Base-by-base conservation (phyloP, 2,113 vertebrate species). In the Ptilorrhoa leucosticta region DNA sequence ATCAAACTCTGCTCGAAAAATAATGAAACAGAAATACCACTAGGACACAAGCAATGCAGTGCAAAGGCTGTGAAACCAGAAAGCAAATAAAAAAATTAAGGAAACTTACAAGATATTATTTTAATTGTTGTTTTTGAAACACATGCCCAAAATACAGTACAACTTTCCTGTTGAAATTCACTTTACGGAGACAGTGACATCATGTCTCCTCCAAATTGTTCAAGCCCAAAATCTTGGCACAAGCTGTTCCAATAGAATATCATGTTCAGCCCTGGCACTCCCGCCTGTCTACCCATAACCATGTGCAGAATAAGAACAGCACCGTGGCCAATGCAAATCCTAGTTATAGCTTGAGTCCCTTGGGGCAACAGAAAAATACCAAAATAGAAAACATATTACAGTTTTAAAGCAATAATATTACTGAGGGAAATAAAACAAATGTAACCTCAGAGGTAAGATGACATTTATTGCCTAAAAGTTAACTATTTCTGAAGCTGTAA, bases 201-300 rank as follows among this genome's bases (percentile, higher is more conserved):
- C 97, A 98, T 96, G 97, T 98, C 97, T 98, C 97, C 91, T 96
- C 73, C 94, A 95, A 97, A 98, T 86, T 94, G 95, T 96, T 98
- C 96, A 95, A 96, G 92, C 90, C 80, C 90, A 93, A 83, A 87
- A 95, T 88, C 94, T 94, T 97, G 97, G 98, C 97, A 97, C 39
- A 15, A 71, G 84, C 56, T 91, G 64, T 94, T 94, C 90, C 91
- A 72, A 45, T 23, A 75, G 88, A 95, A 96, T 80, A 96, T 96
- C 97, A 97, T 73, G 90, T 97, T 97, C 97, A 97, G 97, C 91
- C 78, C 91, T 97, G 98, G 97, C 96, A 93, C 80, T 40, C 44
- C 31, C 22, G 40, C 89, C 90, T 97, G 91, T 73, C 96, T 96
- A 15, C 83, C 86, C 91, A 28, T 58, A 96, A 94, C 92, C 94